These are phyloP conservation scores for Antennarius maculatus DNA, from an alignment of 2,797 vertebrate genomes.

Conservation along the genomic window DNA sequence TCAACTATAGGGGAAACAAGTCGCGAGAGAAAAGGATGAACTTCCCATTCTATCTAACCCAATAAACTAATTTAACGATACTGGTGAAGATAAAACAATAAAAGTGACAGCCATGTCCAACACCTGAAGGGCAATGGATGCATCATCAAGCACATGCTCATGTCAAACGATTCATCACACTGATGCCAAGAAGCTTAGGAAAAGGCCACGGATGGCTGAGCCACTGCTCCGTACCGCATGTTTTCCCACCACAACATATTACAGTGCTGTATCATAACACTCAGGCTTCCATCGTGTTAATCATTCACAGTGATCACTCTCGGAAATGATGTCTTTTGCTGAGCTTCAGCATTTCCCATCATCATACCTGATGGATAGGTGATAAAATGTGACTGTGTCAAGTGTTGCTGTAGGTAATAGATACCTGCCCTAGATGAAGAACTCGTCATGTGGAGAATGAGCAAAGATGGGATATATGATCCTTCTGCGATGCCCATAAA, in stretches of 20 bases:
- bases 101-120: conserved; percentile 48
- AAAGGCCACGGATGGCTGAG: conserved; percentile 42
- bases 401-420: conserved; percentile 61
- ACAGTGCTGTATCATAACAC: conserved; percentile 30
- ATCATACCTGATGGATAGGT: conserved; percentile 54
- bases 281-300: conserved; percentile 56
- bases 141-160: conserved; percentile 36
- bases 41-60: conserved; percentile 41
- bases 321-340: conserved; percentile 37
- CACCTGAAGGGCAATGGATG: conserved; percentile 68
- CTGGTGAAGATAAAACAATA: conserved; percentile 56
- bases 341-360: conserved; percentile 40
- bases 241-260: conserved; percentile 52
- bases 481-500: conserved; percentile 51
- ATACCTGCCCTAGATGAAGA: conserved; percentile 63
- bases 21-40: conserved; percentile 47
- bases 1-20: not conserved
- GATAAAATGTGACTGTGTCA: conserved; percentile 64
- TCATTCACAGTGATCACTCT: conserved; percentile 53
- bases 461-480: conserved; percentile 49
- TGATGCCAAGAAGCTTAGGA: conserved; percentile 15
- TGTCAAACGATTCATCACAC: conserved; percentile 54
- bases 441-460: conserved; percentile 62
- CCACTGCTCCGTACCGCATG: conserved; percentile 52
- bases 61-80: conserved; percentile 60